phyloP scores from a whole-genome alignment of 2,797 vertebrate species.

The Silurus aristotelis region DNA sequence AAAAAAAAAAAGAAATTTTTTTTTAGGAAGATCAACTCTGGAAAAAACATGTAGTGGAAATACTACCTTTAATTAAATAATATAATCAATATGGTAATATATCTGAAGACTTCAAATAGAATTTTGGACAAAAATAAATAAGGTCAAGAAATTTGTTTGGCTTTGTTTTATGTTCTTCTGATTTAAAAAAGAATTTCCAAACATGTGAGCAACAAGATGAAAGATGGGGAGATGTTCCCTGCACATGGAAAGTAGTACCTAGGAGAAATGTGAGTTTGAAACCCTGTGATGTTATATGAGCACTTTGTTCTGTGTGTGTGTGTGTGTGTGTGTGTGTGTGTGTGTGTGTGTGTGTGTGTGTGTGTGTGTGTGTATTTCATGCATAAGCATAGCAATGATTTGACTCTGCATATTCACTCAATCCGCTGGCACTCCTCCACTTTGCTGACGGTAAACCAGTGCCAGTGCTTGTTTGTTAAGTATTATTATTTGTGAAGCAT shows the following conservation, averaged over 20 bases:
- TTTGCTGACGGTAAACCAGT: background rate
- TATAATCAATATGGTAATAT: slow-evolving; percentile 10
- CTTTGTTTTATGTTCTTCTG: slow-evolving; percentile 57
- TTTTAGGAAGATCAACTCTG: slow-evolving; percentile 14
- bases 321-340: background rate
- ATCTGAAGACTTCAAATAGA: background rate
- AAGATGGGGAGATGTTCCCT: slow-evolving; percentile 42
- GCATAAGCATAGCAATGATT: background rate
- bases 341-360: background rate
- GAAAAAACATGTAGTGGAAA: background rate
- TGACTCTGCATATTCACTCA: background rate
- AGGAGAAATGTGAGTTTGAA: slow-evolving; percentile 61
- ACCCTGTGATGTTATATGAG: slow-evolving; percentile 63
- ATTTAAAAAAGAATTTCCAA: slow-evolving; percentile 18
- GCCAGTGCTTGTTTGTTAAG: background rate
- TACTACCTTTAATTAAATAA: background rate
- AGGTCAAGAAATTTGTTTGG: slow-evolving; percentile 22
- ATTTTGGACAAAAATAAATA: slow-evolving; percentile 18
- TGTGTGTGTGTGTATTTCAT: background rate
- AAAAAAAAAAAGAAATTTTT: background rate
- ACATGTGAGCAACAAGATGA: slow-evolving; percentile 49
- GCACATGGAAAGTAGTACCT: slow-evolving; percentile 55
- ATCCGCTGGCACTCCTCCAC: background rate
- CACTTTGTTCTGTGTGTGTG: slow-evolving; percentile 47
- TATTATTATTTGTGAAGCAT: background rate